These are phyloP conservation scores for Fratercula arctica DNA, from an alignment of 2,797 vertebrate genomes.

Conservation along the genomic window DNA sequence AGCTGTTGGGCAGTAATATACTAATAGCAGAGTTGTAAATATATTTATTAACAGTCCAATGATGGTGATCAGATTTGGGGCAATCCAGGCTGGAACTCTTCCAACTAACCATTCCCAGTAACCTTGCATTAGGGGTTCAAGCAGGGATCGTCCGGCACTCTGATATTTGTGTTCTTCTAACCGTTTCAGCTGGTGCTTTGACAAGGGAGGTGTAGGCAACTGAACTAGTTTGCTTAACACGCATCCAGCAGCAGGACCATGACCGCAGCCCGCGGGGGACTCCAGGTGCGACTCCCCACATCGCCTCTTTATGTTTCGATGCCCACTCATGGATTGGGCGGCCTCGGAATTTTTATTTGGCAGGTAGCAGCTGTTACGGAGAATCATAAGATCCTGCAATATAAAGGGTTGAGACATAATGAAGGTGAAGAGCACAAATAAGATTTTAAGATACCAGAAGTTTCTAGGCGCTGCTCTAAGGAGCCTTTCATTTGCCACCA, in stretches of 20 bases:
- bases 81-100: conserved; percentile 92
- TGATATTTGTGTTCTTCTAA: conserved; percentile 97
- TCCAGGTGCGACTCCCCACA: conserved; percentile 81
- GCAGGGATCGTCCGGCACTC: conserved; percentile 90
- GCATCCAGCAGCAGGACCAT: conserved; percentile 68
- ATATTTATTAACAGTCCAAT: conserved; percentile 93
- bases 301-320: conserved; percentile 82
- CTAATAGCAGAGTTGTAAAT: conserved; percentile 92
- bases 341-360: not conserved
- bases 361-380: conserved; percentile 22
- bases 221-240: conserved; percentile 87
- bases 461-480: not conserved
- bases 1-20: conserved; percentile 96
- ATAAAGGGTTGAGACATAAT: not conserved
- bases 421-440: not conserved
- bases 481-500: not conserved
- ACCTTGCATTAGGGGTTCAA: conserved; percentile 96
- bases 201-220: conserved; percentile 89
- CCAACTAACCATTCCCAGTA: conserved; percentile 98
- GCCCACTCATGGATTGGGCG: conserved; percentile 82
- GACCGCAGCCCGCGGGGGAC: conserved; percentile 72
- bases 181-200: conserved; percentile 93
- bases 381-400: conserved; percentile 55
- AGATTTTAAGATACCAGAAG: not conserved
- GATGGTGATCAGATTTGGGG: conserved; percentile 96